Base-by-base conservation (phyloP, 2,797 vertebrate genomes). In the Acestrorhynchus altus region DNA sequence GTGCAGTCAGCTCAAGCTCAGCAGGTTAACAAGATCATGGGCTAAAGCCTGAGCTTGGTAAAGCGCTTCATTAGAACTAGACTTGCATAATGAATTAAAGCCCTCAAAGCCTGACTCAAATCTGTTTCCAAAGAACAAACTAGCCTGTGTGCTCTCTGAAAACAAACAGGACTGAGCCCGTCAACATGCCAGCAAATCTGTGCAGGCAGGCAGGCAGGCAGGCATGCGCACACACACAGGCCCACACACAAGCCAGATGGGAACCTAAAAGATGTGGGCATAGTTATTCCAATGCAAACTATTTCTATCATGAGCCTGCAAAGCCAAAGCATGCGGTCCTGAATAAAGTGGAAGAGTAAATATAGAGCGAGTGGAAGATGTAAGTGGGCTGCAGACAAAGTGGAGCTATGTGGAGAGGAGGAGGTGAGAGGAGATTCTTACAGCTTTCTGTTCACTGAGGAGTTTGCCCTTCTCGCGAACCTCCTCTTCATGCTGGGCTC, bases 401-500 rank as follows among this genome's bases (percentile, higher is more conserved):
- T 47, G 42, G 35, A 26, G 10, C 1, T 28, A 35, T 1, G 31
- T 42, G 42, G 35, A 51, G 51, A 68, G 46, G 52, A 49, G 5
- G 31, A 68, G 63, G 44, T 42, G 49, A 46, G 74, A 75, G 42
- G 67, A 80, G 54, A 63, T 67, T 65, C 96, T 88, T 92, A 99
- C 98, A 77, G 97, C 96, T 92, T 98, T 99, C 92, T 99, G 98
- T 85, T 99, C 98, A 28, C 96, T 95, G 86, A 99, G 94, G 66
- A 99, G 93, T 89, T 96, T 98, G 91, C 95, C 96, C 83, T 99
- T 99, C 85, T 99, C 98, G 2, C 92, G 95, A 4, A 95, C 94
- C 80, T 99, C 97, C 75, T 97, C 96, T 84, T 98, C 96, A 1
- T 99, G 96, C 83, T 96, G 95, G 80, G 95, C 93, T 81, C 96